Evolutionary conservation across 1,140 invertebrate species (phyloP), one percentile per base, ranked within the genome.

Genomic region (Antheraea pernyi): DNA sequence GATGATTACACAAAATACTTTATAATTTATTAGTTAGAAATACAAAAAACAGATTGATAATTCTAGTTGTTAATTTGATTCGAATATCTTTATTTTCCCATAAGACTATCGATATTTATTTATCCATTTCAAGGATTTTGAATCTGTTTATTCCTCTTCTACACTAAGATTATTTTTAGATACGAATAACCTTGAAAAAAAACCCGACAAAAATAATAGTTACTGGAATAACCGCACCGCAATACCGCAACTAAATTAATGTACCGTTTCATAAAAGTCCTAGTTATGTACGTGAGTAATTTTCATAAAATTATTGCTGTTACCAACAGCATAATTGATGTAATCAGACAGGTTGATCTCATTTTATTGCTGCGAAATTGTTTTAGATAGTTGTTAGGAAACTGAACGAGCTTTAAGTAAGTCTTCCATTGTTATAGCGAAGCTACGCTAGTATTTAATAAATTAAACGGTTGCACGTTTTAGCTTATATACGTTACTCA

Each of bases 301-400:
- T 63, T 64, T 22, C 58, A 30, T 61, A 68, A 74, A 61, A 65
- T 48, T 68, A 42, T 46, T 70, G 72, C 60, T 68, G 65, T 74
- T 74, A 53, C 68, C 42, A 67, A 70, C 60, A 53, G 13, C n/a
- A 65, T 64, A 60, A 74, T 70, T 74, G 66, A 68, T 36, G 66
- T 68, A 70, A 73, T 71, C 66, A 71, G 62, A 63, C 59, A 65
- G 67, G 48, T 61, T 58, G 65, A 68, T 68, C 70, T 68, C 61
- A 70, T 71, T 74, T 68, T 68, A 62, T 67, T 63, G 66, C 74
- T 68, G 59, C 69, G 66, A 72, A 72, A 72, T 68, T 66, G 46
- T 58, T 65, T 72, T 66, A 61, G 64, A 39, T 66, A 58, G 53
- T 67, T 63, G 59, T 69, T 46, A 42, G 59, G 48, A 67, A 69